phyloP scores from a whole-genome alignment of 2,797 vertebrate species.

The Protonibea diacanthus region DNA sequence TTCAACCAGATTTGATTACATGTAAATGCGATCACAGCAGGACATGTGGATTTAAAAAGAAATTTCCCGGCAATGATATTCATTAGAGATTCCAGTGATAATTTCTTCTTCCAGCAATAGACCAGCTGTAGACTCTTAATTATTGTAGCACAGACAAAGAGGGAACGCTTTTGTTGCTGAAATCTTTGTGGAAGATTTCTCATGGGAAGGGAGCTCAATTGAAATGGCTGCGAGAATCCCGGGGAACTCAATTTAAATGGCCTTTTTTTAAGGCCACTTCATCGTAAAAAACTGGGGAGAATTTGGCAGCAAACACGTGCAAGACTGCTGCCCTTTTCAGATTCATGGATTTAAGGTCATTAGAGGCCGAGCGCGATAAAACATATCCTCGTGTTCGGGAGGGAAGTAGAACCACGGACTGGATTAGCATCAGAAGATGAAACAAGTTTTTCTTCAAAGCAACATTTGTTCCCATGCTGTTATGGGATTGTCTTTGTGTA shows the following conservation, averaged over 20 bases:
- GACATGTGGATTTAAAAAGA: slow-evolving; percentile 20
- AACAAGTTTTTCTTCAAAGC: slow-evolving; percentile 21
- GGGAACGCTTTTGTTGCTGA: slow-evolving; percentile 52
- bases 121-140: slow-evolving; percentile 54
- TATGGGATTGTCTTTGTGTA: slow-evolving; percentile 28
- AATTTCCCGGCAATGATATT: slow-evolving; percentile 22
- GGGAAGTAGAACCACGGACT: slow-evolving; percentile 30
- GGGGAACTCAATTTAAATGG: slow-evolving; percentile 43
- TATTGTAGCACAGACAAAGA: slow-evolving; percentile 47
- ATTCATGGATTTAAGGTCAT: slow-evolving; percentile 59
- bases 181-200: slow-evolving; percentile 51
- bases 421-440: slow-evolving; percentile 44
- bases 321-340: slow-evolving; percentile 55
- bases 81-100: slow-evolving; percentile 36
- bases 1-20: slow-evolving; percentile 42
- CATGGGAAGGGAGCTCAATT: slow-evolving; percentile 37
- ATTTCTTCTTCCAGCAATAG: slow-evolving; percentile 26
- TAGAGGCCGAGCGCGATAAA: slow-evolving; percentile 55
- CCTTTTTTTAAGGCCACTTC: slow-evolving; percentile 57
- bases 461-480: slow-evolving; percentile 24
- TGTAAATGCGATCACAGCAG: slow-evolving; percentile 54
- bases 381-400: slow-evolving; percentile 29
- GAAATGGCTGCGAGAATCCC: slow-evolving; percentile 35
- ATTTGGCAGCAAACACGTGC: slow-evolving; percentile 44
- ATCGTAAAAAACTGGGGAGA: slow-evolving; percentile 45